Base-by-base conservation (phyloP, 2,797 vertebrate genomes). In the Danionella dracula region DNA sequence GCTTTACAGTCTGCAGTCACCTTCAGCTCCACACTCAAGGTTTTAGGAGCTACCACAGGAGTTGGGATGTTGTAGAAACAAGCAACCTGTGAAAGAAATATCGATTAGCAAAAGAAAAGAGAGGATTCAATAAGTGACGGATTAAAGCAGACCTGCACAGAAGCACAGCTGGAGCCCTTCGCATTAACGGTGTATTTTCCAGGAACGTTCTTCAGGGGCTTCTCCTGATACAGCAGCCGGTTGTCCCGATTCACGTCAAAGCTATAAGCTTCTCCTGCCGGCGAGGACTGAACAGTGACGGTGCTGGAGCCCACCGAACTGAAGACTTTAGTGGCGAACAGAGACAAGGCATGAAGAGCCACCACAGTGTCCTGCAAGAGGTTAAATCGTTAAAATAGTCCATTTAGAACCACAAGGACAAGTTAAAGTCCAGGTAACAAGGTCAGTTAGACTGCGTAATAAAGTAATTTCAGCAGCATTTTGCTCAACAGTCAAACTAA, bases 291-390 rank as follows among this genome's bases (percentile, higher is more conserved):
- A 34, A 85, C 70, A 21, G 13, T 55, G 19, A 86, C 72, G 0
- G 57, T 77, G 66, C 83, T 57, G 8, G 68, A 66, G 8, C 82
- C 77, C 0, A 80, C 82, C 1, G 73, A 76, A 13, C 40, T 71
- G 2, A 81, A 84, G 9, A 78, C 83, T 29, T 60, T 69, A 4
- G 74, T 38, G 29, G 84, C 85, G 8, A 86, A 87, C 4, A 80
- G 70, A n/a, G 88, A 68, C 31, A 90, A 68, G 17, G 84, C 88
- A 69, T 89, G 87, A 50, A 89, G 80, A 63, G 82, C 85, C 40
- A 86, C 81, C 20, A 90, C 80, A 0, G 86, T 89, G 16, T 87
- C 85, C 90, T 89, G 61, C 1, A 10, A 35, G 3, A 31, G 1
- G 9, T 5, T 5, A 31, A 31, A 5, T 5, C 3, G n/a, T 5